A percentile compares a stretch with the other conserved stretches of the same genome.
Evolutionary conservation across 2,888 invertebrate species (phyloP).

Genomic region (Drosophila meridionalis): DNA sequence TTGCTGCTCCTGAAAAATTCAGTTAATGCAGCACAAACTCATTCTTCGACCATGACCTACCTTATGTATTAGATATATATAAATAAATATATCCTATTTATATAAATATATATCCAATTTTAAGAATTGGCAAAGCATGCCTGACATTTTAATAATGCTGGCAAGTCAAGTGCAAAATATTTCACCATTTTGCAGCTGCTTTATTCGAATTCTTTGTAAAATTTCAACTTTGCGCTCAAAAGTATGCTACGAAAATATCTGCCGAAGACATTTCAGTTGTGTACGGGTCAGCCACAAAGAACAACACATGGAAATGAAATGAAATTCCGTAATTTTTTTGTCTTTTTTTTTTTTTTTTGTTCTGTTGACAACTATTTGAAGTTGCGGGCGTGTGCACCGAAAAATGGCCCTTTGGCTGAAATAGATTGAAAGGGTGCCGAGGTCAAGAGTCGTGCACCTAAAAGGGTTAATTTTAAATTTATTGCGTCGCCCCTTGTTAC

Average conservation of each 20-base stretch:
- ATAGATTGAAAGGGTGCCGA: constrained; percentile 57
- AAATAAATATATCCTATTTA: no score
- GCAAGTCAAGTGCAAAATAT: constrained; percentile 15
- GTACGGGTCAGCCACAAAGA: constrained; percentile 2
- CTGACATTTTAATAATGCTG: background rate
- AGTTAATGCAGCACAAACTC: background rate
- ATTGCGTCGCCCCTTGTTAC: constrained; percentile 69
- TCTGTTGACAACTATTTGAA: constrained; percentile 42
- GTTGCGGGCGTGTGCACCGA: constrained; percentile 9
- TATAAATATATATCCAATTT: background rate
- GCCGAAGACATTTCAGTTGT: constrained; percentile 15
- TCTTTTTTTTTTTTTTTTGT: background rate
- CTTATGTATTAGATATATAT: background rate
- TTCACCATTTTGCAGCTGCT: background rate
- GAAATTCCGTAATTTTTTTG: constrained; percentile 9
- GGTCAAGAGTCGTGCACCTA: constrained; percentile 73
- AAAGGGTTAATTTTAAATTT: constrained; percentile 82
- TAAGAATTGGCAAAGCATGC: background rate
- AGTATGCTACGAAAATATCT: constrained; percentile 16
- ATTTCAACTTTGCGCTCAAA: constrained; percentile 20
- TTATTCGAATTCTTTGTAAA: constrained; percentile 3
- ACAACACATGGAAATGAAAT: constrained; percentile 38
- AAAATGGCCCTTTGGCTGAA: constrained; percentile 9
- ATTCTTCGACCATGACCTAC: background rate
- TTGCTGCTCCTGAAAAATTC: background rate